These are phyloP conservation scores for Megaptera novaeangliae DNA, from an alignment of 2,113 vertebrate species.

Conservation along the genomic window DNA sequence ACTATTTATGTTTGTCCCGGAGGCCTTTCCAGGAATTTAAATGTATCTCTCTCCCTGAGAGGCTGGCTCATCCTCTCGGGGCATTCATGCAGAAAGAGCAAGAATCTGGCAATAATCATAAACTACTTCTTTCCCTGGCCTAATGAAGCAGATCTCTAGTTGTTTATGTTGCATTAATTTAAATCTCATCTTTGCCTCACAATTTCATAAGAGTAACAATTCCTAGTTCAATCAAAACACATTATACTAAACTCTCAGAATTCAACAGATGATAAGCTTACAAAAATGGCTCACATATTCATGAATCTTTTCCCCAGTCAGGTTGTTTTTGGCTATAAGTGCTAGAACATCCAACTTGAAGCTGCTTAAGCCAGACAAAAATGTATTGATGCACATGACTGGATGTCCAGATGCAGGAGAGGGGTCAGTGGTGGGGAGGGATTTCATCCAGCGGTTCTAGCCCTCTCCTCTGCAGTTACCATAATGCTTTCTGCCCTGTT, in stretches of 20 bases:
- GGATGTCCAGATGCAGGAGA: not conserved
- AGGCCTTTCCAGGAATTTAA: conserved; percentile 29
- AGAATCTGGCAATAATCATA: conserved; percentile 10
- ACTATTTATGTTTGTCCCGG: not conserved
- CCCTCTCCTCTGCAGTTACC: not conserved
- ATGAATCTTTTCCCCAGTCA: not conserved
- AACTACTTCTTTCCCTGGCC: not conserved
- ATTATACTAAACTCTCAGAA: not conserved
- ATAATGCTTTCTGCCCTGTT: not conserved
- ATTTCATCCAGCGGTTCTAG: not conserved
- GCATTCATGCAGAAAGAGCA: not conserved
- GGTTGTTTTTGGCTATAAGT: not conserved
- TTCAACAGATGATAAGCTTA: not conserved
- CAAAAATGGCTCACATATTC: not conserved
- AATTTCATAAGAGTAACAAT: conserved; percentile 7
- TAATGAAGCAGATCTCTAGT: not conserved
- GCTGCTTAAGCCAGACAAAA: not conserved
- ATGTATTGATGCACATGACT: not conserved
- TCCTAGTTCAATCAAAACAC: conserved; percentile 14
- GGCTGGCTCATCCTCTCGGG: not conserved
- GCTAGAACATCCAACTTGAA: conserved; percentile 18
- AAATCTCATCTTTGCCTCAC: conserved; percentile 28
- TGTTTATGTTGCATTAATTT: conserved; percentile 34
- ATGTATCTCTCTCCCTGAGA: not conserved
- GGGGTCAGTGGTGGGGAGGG: rapidly evolving